Conservation (phyloP, 2,113 vertebrate species). For the Psittacus erithacus region DNA sequence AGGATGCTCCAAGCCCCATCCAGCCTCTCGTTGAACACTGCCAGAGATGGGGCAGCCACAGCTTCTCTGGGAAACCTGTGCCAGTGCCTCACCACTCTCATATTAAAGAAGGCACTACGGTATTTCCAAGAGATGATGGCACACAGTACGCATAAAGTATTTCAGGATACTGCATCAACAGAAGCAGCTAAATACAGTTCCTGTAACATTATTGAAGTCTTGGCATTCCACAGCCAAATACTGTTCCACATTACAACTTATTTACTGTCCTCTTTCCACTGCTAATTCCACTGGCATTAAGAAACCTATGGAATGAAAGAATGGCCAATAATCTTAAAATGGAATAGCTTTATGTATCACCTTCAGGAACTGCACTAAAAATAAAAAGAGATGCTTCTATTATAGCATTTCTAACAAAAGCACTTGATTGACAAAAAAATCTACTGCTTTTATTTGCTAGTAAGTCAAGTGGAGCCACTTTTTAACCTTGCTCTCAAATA, state of each 20-base stretch:
- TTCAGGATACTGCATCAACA: background rate
- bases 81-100: background rate
- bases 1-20: background rate
- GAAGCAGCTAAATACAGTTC: background rate
- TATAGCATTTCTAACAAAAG: background rate
- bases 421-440: background rate
- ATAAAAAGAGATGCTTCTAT: background rate
- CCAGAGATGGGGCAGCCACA: background rate
- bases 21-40: background rate
- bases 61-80: background rate
- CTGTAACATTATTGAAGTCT: background rate
- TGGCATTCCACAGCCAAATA: background rate
- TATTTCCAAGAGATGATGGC: background rate
- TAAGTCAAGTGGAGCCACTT: accelerated
- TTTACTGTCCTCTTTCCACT: background rate
- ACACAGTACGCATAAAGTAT: accelerated
- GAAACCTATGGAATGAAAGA: background rate
- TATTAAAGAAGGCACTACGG: background rate
- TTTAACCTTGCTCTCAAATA: background rate
- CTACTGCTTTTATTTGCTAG: background rate
- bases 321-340: background rate
- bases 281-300: background rate
- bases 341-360: background rate
- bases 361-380: background rate
- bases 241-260: background rate